Conservation (phyloP, 2,797 vertebrate genomes). For the Pelochelys cantorii region DNA sequence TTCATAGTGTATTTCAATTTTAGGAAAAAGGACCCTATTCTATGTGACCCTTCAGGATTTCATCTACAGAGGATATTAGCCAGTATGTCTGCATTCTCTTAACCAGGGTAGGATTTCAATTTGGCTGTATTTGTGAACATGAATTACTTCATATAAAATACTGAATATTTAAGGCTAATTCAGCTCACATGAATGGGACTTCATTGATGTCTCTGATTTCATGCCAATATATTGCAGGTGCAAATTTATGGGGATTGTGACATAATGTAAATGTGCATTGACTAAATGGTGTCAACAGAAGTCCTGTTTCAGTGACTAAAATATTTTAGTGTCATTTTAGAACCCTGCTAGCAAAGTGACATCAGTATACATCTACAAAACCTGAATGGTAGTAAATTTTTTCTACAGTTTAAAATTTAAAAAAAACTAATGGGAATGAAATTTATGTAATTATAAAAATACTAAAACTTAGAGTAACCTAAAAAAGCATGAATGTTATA, state of each 20-base stretch:
- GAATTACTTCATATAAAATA: background rate
- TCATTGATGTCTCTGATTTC: background rate
- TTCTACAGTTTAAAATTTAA: background rate
- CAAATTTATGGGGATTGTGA: background rate
- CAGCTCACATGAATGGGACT: background rate
- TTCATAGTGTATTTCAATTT: background rate
- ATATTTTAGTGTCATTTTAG: background rate
- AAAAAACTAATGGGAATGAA: background rate
- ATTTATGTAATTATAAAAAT: background rate
- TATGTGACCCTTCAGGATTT: background rate
- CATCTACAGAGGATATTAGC: background rate
- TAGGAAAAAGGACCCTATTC: background rate
- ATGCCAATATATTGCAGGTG: background rate
- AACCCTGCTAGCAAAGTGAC: background rate
- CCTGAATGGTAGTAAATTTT: background rate
- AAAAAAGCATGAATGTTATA: background rate
- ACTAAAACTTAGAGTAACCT: background rate
- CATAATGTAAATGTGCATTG: background rate
- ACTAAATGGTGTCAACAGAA: fast-evolving
- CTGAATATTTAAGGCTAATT: background rate
- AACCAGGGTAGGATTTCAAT: background rate
- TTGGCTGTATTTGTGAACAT: background rate
- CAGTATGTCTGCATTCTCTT: background rate
- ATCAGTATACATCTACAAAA: background rate
- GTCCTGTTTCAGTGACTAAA: background rate